Conservation (phyloP, 2,888 invertebrate species). For the Drosophila neonasuta region DNA sequence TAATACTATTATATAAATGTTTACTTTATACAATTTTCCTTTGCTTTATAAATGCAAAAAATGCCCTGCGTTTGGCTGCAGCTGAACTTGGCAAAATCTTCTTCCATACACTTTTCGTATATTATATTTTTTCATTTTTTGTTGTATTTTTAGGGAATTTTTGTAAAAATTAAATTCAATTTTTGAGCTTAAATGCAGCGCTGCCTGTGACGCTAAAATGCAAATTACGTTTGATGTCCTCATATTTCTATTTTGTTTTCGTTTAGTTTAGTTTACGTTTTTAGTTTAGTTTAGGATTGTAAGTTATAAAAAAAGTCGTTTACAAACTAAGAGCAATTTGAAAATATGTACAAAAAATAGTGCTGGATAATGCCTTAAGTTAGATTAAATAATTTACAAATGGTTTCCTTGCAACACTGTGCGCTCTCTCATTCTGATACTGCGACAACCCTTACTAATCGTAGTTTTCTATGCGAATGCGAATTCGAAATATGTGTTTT, state of each 20-base stretch:
- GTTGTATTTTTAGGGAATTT: conserved; percentile 39
- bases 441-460: conserved; percentile 58
- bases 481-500: conserved; percentile 60
- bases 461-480: conserved; percentile 61
- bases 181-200: conserved; percentile 80
- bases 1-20: conserved; percentile 69
- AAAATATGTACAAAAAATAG: conserved; percentile 70
- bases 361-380: conserved; percentile 70
- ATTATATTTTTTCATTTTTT: conserved; percentile 19
- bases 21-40: conserved; percentile 70
- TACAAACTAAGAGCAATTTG: conserved; percentile 64
- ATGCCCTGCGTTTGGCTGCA: conserved; percentile 62
- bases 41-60: conserved; percentile 68
- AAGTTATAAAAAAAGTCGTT: conserved; percentile 57
- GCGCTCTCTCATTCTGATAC: conserved; percentile 53
- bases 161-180: conserved; percentile 70
- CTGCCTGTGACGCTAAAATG: conserved; percentile 70
- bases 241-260: conserved; percentile 39
- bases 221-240: conserved; percentile 55
- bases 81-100: conserved; percentile 64
- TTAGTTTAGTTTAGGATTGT: conserved; percentile 50
- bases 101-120: conserved; percentile 14
- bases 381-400: conserved; percentile 80
- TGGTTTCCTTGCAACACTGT: conserved; percentile 66
- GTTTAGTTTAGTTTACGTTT: conserved; percentile 33